Evolutionary conservation across 2,797 vertebrate genomes (phyloP), one percentile per base, ranked within the genome.

Genomic region (Melanotaenia maccullochi): DNA sequence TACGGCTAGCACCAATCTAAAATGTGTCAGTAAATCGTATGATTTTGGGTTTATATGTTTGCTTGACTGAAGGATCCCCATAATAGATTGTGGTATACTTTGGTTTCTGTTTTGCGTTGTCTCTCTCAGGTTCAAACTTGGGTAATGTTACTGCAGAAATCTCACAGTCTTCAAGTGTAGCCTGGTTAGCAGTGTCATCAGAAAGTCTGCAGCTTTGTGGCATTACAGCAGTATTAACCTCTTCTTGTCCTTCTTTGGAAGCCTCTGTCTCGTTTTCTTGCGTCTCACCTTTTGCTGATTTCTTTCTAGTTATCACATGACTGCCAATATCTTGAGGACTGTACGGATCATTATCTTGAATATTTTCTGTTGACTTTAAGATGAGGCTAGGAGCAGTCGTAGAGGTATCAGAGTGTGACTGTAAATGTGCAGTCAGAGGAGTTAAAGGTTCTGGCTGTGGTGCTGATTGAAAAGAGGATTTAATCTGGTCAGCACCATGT

Each of bases 81-180:
- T 98, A 98, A 89, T 94, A 97, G 72, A 96, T 92, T 24, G 94
- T 96, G 71, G 82, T 95, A 83, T 99, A 99, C 86, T 98, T 98
- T 64, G 94, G 84, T 56, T 83, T 84, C 0, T 78, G 73, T 0
- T 58, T 71, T 75, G 73, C 35, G 13, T 33, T 36, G 6, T 73
- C 42, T 72, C 14, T 55, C 32, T 84, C 60, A 28, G 60, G 57
- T 73, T 75, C 60, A 58, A 51, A 57, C 8, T 78, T 32, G 5
- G 73, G 22, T 51, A 32, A 44, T 16, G 22, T 69, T 22, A 60
- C 49, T 28, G 24, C 38, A 18, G 33, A 52, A 4, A 8, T 59
- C 33, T 62, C 11, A 4, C 32, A 61, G 30, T 74, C 71, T 71
- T 83, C 75, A 68, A 36, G 68, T 5, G 5, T 28, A 64, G 42